Evolutionary conservation across 2,113 vertebrate genomes (phyloP).

Genomic region (Opisthocomus hoazin): DNA sequence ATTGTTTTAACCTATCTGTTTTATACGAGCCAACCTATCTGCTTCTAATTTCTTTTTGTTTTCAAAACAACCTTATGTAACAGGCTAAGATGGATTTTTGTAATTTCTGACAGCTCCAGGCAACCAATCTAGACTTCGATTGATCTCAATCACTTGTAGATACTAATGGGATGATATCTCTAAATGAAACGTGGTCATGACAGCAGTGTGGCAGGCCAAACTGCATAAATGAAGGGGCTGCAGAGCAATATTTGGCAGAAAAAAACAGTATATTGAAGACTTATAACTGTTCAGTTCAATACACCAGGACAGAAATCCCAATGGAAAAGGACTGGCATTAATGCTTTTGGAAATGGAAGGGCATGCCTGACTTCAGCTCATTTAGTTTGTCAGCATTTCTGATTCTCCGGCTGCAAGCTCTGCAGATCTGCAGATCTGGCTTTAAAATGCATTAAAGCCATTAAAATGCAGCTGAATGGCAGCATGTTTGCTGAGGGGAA

Average conservation of each 20-base stretch:
- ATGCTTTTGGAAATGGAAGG: neutral
- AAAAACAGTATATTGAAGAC: neutral
- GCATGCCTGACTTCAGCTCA: neutral
- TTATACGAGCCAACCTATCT: slow-evolving; percentile 7
- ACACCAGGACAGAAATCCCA: neutral
- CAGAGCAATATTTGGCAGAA: neutral
- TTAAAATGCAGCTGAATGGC: neutral
- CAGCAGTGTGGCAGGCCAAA: neutral
- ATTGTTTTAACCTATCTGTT: neutral
- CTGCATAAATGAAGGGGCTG: neutral
- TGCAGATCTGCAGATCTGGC: neutral
- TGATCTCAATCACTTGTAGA: neutral
- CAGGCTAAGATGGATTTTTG: neutral
- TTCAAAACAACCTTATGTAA: slow-evolving; percentile 48
- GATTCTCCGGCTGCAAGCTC: neutral
- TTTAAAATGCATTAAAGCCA: neutral
- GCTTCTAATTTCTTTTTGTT: slow-evolving; percentile 40
- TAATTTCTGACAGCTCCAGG: neutral
- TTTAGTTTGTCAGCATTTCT: neutral
- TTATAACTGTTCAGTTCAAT: neutral
- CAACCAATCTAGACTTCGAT: neutral
- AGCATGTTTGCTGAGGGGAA: neutral
- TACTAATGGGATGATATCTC: neutral
- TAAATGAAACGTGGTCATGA: neutral
- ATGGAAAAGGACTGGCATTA: neutral